Conservation (phyloP, 2,888 invertebrate genomes). For the Hyposoter didymator region DNA sequence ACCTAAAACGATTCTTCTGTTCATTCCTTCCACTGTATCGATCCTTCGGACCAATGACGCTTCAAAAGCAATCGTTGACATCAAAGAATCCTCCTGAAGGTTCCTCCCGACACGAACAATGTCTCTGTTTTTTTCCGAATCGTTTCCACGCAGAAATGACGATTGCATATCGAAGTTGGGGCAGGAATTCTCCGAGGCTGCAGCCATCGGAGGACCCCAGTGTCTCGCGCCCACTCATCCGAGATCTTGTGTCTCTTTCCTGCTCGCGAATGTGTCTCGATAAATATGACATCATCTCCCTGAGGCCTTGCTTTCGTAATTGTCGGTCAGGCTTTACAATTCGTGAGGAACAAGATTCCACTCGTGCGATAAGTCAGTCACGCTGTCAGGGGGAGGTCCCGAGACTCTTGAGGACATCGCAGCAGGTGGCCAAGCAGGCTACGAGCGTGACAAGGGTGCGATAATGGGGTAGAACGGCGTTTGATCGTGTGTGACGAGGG, state of each 20-base stretch:
- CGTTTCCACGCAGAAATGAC: not conserved
- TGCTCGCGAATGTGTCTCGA: not conserved
- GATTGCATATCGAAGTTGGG: not conserved
- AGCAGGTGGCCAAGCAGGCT: conserved; percentile 4
- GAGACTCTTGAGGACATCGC: conserved; percentile 7
- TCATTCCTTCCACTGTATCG: conserved; percentile 10
- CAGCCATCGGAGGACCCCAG: not conserved
- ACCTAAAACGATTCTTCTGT: conserved; percentile 57
- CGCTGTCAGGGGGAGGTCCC: conserved; percentile 13
- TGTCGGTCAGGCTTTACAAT: not conserved
- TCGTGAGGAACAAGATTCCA: not conserved
- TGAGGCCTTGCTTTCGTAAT: not conserved
- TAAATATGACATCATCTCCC: not conserved
- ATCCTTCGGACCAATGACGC: conserved; percentile 27
- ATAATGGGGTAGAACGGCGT: conserved; percentile 17
- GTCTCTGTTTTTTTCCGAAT: not conserved
- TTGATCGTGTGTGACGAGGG: conserved; percentile 42
- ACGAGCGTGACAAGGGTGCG: conserved; percentile 26
- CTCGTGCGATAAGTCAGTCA: conserved; percentile 2
- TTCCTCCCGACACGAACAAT: not conserved
- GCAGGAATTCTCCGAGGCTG: not conserved
- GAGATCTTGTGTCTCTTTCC: not conserved
- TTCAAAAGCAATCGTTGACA: conserved; percentile 9
- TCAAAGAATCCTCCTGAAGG: not conserved
- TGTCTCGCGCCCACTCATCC: not conserved